phyloP scores from a whole-genome alignment of 2,113 vertebrate genomes.

The Pelodiscus sinensis region DNA sequence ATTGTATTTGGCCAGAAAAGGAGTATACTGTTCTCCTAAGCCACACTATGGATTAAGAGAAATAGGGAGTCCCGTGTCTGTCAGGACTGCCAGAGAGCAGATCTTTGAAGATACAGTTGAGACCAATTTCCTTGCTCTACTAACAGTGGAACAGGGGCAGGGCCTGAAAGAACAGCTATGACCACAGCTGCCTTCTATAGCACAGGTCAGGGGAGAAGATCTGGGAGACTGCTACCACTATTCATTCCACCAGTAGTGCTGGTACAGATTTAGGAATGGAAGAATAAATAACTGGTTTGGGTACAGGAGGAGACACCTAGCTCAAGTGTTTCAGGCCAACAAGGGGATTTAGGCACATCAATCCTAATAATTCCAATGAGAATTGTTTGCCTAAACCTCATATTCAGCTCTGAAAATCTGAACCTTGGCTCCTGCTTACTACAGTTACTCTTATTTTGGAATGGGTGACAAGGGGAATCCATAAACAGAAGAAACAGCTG shows the following conservation, averaged over 20 bases:
- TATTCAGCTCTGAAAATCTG: not conserved
- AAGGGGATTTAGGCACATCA: no score
- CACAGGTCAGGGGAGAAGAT: not conserved
- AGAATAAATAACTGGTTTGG: not conserved
- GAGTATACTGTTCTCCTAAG: not conserved
- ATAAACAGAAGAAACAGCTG: not conserved
- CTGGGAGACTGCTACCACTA: not conserved
- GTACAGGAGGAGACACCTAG: no score
- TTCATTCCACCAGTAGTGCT: not conserved
- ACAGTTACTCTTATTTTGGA: not conserved
- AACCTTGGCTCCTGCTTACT: not conserved
- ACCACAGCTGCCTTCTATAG: not conserved
- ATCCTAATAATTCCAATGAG: not conserved
- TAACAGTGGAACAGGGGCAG: no score
- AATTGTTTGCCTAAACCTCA: not conserved
- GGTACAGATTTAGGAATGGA: not conserved
- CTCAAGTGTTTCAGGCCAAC: no score
- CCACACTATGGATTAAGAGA: not conserved
- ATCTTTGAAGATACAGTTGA: fast-evolving
- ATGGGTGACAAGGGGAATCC: not conserved
- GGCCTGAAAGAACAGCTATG: fast-evolving
- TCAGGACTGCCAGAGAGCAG: not conserved
- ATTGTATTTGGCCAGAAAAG: not conserved
- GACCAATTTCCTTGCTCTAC: no score
- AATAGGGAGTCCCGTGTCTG: not conserved